These are phyloP conservation scores for Orchesellides sinensis DNA, from an alignment of 2,888 invertebrate species.

Conservation along the genomic window DNA sequence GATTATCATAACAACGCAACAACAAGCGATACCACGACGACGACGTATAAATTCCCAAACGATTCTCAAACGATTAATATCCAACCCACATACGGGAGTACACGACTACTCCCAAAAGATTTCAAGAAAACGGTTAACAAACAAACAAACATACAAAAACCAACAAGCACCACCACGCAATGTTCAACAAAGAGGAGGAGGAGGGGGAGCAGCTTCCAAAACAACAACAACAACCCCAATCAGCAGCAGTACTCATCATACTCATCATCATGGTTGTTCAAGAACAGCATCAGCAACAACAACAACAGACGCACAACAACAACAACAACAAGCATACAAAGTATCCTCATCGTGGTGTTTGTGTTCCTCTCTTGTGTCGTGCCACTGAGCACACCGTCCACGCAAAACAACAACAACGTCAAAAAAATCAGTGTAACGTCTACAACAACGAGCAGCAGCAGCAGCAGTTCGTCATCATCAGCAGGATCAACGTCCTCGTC, in stretches of 20 bases:
- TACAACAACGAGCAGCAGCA: background rate
- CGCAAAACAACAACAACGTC: background rate
- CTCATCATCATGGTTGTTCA: background rate
- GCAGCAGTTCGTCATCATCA: conserved; percentile 26
- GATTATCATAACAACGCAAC: too few species aligned
- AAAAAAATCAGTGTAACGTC: too few species aligned
- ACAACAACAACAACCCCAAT: background rate
- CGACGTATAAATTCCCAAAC: too few species aligned
- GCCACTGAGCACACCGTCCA: conserved; percentile 63
- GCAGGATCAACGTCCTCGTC: conserved; percentile 37
- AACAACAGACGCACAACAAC: background rate
- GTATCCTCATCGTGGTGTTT: conserved; percentile 33
- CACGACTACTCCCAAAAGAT: too few species aligned
- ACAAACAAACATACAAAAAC: too few species aligned
- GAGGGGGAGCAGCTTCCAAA: background rate
- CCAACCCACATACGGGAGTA: too few species aligned
- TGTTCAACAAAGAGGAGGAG: background rate
- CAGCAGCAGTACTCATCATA: background rate
- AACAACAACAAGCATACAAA: background rate
- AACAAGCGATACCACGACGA: too few species aligned
- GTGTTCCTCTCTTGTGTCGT: conserved; percentile 50
- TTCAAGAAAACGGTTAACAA: too few species aligned
- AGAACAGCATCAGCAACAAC: too few species aligned
- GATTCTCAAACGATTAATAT: too few species aligned
- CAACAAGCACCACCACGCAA: too few species aligned